Evolutionary conservation across 2,888 invertebrate species (phyloP).

Genomic region (Augochlorella aurata): DNA sequence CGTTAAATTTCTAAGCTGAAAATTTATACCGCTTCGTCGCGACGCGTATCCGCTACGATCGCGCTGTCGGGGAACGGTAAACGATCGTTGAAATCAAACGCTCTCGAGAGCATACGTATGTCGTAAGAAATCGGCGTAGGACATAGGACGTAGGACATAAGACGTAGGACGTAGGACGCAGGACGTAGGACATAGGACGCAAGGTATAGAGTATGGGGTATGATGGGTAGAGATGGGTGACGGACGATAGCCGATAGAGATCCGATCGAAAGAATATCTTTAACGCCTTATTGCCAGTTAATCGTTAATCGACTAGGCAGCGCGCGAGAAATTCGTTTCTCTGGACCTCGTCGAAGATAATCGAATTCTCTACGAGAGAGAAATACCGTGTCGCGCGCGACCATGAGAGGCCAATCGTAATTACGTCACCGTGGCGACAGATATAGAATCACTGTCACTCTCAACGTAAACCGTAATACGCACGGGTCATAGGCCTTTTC

Average conservation of each 20-base stretch:
- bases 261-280: not conserved
- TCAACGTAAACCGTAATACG: conserved; percentile 66
- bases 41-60: not conserved
- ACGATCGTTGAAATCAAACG: not conserved
- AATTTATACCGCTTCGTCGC: conserved; percentile 34
- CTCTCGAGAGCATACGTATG: not conserved
- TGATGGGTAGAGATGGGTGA: too few relatives aligned
- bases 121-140: not conserved
- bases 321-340: conserved; percentile 16
- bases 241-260: not conserved
- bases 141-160: too few relatives aligned
- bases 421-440: conserved; percentile 71
- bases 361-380: conserved; percentile 49
- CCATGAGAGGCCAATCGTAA: conserved; percentile 65
- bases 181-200: too few relatives aligned
- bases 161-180: too few relatives aligned
- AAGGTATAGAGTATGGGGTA: too few relatives aligned
- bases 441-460: conserved; percentile 76
- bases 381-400: conserved; percentile 50
- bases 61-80: not conserved
- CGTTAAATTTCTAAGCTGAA: conserved; percentile 52
- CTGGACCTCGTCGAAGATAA: conserved; percentile 29
- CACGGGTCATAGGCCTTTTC: conserved; percentile 73
- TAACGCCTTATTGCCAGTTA: not conserved
- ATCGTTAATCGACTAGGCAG: not conserved